Percentiles rank a stretch among this genome's conserved stretches.
Evolutionary conservation across 2,888 invertebrate genomes (phyloP).

Genomic region (Agrenia bidenticulata): DNA sequence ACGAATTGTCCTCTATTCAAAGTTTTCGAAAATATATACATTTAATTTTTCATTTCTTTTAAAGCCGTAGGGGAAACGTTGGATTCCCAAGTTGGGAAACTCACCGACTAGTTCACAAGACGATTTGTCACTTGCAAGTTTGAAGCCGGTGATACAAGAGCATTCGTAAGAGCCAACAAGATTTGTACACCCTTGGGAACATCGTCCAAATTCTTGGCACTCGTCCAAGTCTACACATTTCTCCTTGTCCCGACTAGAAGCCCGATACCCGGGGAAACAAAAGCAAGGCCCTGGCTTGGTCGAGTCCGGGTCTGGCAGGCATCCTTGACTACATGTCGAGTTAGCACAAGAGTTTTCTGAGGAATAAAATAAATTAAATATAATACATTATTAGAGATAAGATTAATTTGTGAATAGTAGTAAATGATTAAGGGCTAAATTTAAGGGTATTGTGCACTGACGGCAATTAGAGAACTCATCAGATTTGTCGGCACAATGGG

Average conservation of each 20-base stretch:
- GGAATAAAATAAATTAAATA: constrained; percentile 54
- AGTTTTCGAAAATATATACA: no score
- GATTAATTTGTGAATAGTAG: no score
- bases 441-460: no score
- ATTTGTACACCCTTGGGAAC: constrained; percentile 49
- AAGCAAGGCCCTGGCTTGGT: constrained; percentile 66
- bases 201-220: constrained; percentile 42
- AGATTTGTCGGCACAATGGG: constrained; percentile 65
- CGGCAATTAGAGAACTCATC: constrained; percentile 58
- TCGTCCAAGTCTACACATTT: constrained; percentile 62
- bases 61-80: neutral
- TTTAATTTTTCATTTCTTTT: neutral
- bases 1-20: neutral
- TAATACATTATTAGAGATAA: no score
- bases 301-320: constrained; percentile 32
- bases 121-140: constrained; percentile 19
- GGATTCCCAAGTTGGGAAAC: neutral
- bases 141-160: constrained; percentile 38
- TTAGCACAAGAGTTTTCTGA: constrained; percentile 37
- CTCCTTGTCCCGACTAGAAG: constrained; percentile 74
- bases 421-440: no score
- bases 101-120: constrained; percentile 35
- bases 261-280: constrained; percentile 84
- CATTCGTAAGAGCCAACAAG: constrained; percentile 35
- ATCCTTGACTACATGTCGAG: constrained; percentile 39